Conservation (phyloP, 2,113 vertebrate species). For the Apaloderma vittatum region DNA sequence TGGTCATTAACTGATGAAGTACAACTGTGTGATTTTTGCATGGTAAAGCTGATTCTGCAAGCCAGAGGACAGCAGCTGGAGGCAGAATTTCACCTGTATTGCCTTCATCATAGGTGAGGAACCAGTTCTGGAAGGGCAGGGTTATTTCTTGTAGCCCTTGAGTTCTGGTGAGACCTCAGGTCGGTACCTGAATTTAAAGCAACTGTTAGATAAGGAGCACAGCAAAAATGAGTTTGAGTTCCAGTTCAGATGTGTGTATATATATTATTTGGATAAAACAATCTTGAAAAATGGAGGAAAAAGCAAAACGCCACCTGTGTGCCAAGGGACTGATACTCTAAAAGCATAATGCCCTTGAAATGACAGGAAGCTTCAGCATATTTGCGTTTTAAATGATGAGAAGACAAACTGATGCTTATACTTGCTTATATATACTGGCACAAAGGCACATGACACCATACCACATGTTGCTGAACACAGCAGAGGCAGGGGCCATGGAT, state of each 20-base stretch:
- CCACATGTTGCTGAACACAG: not conserved
- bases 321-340: not conserved
- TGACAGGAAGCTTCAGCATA: not conserved
- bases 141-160: rapidly evolving
- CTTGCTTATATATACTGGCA: not conserved
- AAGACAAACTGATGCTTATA: not conserved
- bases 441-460: not conserved
- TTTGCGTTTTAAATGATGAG: not conserved
- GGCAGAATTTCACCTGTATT: not conserved
- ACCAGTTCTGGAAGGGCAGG: not conserved
- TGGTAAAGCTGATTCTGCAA: not conserved
- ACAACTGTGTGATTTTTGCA: rapidly evolving
- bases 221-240: not conserved
- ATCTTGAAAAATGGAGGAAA: not conserved
- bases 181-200: not conserved
- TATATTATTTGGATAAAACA: not conserved
- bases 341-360: not conserved
- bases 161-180: not conserved
- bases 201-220: not conserved
- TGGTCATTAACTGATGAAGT: not conserved
- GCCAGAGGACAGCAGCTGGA: not conserved
- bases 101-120: not conserved
- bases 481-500: not conserved
- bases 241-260: not conserved
- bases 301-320: not conserved